A percentile compares a stretch with the other conserved stretches of the same genome.
These are phyloP conservation scores for Guaruba guarouba DNA, from an alignment of 2,113 vertebrate species.

Conservation along the genomic window DNA sequence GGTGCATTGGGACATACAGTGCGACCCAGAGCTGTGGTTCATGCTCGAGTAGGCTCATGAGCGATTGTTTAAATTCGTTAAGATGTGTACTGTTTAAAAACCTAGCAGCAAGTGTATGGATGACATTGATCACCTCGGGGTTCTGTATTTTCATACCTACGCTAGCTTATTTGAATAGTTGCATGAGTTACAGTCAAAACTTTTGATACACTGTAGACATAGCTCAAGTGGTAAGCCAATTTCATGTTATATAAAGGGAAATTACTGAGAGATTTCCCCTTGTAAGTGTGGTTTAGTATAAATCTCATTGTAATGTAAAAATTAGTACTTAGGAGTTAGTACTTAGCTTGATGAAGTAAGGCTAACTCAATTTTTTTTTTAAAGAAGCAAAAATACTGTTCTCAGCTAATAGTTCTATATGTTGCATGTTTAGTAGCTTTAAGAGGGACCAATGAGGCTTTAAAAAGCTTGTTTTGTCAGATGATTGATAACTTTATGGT, in stretches of 20 bases:
- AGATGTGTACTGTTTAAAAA: not conserved
- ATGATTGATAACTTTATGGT: not conserved
- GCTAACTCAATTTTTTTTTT: not conserved
- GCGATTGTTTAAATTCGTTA: not conserved
- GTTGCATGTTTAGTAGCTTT: not conserved
- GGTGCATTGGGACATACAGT: accelerated
- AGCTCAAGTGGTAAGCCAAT: not conserved
- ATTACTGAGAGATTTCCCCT: not conserved
- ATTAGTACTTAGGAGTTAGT: not conserved
- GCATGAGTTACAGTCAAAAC: not conserved
- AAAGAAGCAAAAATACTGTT: not conserved
- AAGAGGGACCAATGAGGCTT: not conserved
- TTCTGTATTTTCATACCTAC: not conserved
- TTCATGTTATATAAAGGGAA: not conserved
- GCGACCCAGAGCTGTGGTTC: not conserved
- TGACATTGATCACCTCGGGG: not conserved
- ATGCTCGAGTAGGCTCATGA: not conserved
- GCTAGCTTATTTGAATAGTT: not conserved
- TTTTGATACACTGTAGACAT: not conserved
- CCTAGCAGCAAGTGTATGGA: accelerated
- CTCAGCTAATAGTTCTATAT: not conserved
- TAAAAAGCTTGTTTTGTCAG: not conserved
- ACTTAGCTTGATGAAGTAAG: not conserved
- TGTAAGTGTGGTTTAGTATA: not conserved
- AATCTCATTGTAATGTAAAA: not conserved